Percentiles rank a stretch among this genome's conserved stretches.
Conservation (phyloP, 2,797 vertebrate species). For the Anabacerthia variegaticeps region DNA sequence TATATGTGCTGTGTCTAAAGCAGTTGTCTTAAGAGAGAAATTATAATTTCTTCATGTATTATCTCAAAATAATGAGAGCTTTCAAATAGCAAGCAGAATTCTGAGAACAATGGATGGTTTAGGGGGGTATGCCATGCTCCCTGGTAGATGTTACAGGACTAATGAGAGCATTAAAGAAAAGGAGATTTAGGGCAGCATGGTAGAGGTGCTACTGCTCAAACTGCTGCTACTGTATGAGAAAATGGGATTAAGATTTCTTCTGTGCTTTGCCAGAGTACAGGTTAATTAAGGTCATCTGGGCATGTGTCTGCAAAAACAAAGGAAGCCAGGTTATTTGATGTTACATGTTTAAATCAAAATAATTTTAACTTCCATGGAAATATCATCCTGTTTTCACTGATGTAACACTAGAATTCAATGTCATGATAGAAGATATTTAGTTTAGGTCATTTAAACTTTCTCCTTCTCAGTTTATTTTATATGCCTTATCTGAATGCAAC, state of each 20-base stretch:
- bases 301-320: not conserved
- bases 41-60: not conserved
- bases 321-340: not conserved
- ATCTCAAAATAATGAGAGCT: not conserved
- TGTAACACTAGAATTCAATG: not conserved
- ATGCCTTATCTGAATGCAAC: not conserved
- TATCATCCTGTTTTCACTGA: not conserved
- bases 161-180: conserved; percentile 57
- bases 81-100: not conserved
- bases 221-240: conserved; percentile 42
- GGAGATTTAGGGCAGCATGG: conserved; percentile 37
- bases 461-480: not conserved
- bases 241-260: conserved; percentile 60
- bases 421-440: not conserved
- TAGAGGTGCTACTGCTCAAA: conserved; percentile 24
- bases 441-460: not conserved
- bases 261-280: conserved; percentile 28
- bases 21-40: not conserved
- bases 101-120: not conserved
- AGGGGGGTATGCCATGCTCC: not conserved
- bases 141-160: conserved; percentile 29
- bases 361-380: not conserved
- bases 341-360: not conserved
- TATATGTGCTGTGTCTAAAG: not conserved
- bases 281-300: conserved; percentile 41